Evolutionary conservation across 2,888 invertebrate genomes (phyloP), one percentile per base, ranked within the genome.

Genomic region (Heliconius aoede): DNA sequence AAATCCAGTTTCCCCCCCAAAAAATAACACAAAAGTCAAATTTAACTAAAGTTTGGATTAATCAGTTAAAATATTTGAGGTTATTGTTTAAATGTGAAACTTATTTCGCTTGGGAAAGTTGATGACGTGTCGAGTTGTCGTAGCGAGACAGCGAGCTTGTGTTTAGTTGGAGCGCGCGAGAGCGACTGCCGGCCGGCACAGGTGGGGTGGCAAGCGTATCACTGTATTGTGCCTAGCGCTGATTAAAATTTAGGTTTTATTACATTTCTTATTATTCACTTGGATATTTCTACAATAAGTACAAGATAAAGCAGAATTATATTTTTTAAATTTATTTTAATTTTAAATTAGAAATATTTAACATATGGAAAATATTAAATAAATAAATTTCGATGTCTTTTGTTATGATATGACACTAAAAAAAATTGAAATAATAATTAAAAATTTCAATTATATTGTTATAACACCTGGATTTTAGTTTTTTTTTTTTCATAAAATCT

Each of bases 31-130:
- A 60, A 58, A 21, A 58, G 58, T 61, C 21, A 24, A 36, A 36
- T n/a, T 24, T 36, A 13, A 26, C 36, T 18, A 30, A 60, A 26
- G 36, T 65, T 13, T 18, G 15, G 24, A 15, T 9, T n/a, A 24
- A 40, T 40, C 3, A 15, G 24, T 24, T 24, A 7, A 36, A 65
- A 24, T 40, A 24, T 65, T 40, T 65, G 7, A 65, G 36, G 24
- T 69, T 58, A 69, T 40, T 69, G 64, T 71, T 74, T 21, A 36
- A 72, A 77, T 81, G 55, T 87, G 83, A 88, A 90, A 91, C 91
- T 91, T 89, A 80, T 74, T 82, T 83, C 84, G 80, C 78, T 77
- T 85, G 87, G 88, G 91, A 92, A 93, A 93, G 92, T 92, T 91
- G 88, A 85, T 90, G 90, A 90, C 89, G 91, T 90, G 90, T 89